phyloP scores from a whole-genome alignment of 2,888 invertebrate species.

The Myopa tessellatipennis region DNA sequence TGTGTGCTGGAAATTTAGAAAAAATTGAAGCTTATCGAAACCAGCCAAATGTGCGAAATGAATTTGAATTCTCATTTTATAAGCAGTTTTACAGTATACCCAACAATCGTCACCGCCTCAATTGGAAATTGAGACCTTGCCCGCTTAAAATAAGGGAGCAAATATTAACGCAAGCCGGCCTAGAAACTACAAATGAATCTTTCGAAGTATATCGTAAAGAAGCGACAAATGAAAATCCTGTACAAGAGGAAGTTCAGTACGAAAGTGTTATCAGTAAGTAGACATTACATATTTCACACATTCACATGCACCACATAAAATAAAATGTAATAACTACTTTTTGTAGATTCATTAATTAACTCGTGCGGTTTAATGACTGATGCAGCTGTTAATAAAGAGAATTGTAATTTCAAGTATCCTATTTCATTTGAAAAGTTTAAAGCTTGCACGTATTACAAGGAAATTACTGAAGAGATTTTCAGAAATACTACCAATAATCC shows the following conservation, averaged over 20 bases:
- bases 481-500: conserved; percentile 31
- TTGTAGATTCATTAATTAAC: background rate
- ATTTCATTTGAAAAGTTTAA: conserved; percentile 39
- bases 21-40: background rate
- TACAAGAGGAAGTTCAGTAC: background rate
- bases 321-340: too few species aligned
- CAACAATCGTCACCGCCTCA: background rate
- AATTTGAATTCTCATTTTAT: conserved; percentile 8
- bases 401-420: conserved; percentile 1
- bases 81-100: conserved; percentile 18
- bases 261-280: background rate
- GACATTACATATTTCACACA: too few species aligned
- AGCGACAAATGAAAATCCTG: too few species aligned
- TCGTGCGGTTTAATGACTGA: background rate
- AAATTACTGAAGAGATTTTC: conserved; percentile 38
- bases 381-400: background rate
- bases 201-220: background rate
- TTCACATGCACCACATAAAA: too few species aligned
- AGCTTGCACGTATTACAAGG: conserved; percentile 38
- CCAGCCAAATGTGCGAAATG: background rate
- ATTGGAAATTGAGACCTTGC: conserved; percentile 26
- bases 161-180: conserved; percentile 6
- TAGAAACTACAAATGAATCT: background rate
- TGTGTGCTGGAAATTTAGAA: background rate
- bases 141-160: conserved; percentile 1